phyloP scores from a whole-genome alignment of 2,888 invertebrate genomes.

The Azorinus chamasolen region DNA sequence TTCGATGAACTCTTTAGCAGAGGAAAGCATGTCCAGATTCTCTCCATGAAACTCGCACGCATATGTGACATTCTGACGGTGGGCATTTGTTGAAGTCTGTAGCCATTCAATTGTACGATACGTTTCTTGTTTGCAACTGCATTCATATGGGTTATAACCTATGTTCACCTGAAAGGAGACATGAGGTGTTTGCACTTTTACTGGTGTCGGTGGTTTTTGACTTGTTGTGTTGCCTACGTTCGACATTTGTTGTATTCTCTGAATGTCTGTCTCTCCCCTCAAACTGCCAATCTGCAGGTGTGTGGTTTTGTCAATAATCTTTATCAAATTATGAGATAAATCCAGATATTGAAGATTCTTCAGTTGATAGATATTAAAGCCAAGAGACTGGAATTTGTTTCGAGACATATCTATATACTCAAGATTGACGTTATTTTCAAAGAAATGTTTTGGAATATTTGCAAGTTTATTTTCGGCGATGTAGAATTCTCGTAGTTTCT shows the following conservation, averaged over 20 bases:
- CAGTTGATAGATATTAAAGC: constrained; percentile 17
- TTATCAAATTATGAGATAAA: constrained; percentile 5
- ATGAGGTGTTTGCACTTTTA: background rate
- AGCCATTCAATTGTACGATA: constrained; percentile 11
- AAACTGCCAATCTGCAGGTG: background rate
- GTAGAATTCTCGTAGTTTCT: constrained; percentile 1
- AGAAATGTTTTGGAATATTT: constrained; percentile 7
- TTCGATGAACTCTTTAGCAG: constrained; percentile 1
- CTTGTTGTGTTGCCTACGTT: too few relatives aligned
- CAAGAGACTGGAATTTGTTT: constrained; percentile 2
- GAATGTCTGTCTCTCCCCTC: too few relatives aligned
- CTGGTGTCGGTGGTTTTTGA: too few relatives aligned
- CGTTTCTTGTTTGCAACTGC: constrained; percentile 4
- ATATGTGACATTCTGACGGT: background rate
- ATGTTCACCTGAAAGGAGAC: background rate
- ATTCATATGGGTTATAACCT: constrained; percentile 13
- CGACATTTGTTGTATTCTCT: too few relatives aligned
- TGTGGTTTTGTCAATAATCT: background rate
- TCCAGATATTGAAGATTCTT: constrained; percentile 9
- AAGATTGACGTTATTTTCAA: constrained; percentile 7
- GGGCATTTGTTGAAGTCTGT: background rate
- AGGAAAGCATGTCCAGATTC: background rate
- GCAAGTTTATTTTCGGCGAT: constrained; percentile 12
- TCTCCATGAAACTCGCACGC: constrained; percentile 12
- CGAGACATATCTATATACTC: constrained; percentile 9